A percentile compares a stretch with the other conserved stretches of the same genome.
These are phyloP conservation scores for Indicator maculatus DNA, from an alignment of 2,113 vertebrate genomes.

Conservation along the genomic window DNA sequence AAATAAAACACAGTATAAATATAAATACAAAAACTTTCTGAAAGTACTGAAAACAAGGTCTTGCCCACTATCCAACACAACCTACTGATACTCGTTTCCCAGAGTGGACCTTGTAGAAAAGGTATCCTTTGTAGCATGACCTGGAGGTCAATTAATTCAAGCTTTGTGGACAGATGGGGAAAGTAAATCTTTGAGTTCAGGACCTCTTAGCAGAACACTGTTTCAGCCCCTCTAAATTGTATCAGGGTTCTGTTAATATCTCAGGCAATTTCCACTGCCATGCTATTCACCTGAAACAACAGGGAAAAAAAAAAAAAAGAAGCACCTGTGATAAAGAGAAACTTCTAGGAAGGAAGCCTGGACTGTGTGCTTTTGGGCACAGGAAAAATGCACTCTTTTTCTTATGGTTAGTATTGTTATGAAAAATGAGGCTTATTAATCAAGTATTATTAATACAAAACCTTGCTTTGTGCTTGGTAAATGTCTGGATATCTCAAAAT, in stretches of 20 bases:
- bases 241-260: background rate
- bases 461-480: background rate
- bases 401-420: background rate
- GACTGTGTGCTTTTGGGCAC: background rate
- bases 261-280: background rate
- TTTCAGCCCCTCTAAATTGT: background rate
- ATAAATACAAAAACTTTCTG: background rate
- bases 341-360: background rate
- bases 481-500: background rate
- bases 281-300: background rate
- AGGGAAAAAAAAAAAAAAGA: too few species aligned
- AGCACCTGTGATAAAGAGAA: background rate
- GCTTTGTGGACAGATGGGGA: background rate
- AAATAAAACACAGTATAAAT: background rate
- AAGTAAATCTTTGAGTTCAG: constrained; percentile 28
- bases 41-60: background rate
- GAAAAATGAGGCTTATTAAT: background rate
- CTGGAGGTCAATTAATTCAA: constrained; percentile 22
- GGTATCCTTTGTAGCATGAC: background rate
- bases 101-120: background rate
- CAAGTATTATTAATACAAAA: background rate
- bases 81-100: background rate
- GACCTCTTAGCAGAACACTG: constrained; percentile 16
- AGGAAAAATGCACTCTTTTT: background rate
- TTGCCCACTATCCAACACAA: background rate